Evolutionary conservation across 2,888 invertebrate species (phyloP).

Genomic region (Papilio protenor): DNA sequence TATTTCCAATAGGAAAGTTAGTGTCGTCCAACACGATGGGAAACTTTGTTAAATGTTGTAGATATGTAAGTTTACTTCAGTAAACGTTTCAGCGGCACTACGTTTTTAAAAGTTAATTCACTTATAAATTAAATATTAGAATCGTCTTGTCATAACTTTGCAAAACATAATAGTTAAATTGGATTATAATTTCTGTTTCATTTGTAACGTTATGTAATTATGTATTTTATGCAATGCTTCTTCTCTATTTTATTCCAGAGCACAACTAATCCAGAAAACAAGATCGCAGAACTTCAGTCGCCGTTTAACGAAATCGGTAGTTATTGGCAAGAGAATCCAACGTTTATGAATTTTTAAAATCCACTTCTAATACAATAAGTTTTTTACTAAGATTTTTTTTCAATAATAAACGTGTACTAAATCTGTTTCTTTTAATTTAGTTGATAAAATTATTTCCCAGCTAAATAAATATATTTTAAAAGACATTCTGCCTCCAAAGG

Average conservation of each 20-base stretch:
- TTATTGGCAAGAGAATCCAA: constrained; percentile 61
- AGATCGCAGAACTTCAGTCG: constrained; percentile 70
- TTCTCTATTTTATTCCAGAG: constrained; percentile 49
- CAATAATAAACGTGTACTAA: constrained; percentile 6
- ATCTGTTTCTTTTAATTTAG: constrained; percentile 14
- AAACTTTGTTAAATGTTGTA: no score
- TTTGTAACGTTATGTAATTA: no score
- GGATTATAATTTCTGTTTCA: background rate
- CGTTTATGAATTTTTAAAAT: constrained; percentile 32
- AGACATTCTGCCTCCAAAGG: background rate
- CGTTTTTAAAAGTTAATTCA: no score
- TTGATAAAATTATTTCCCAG: background rate
- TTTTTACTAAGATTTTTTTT: background rate
- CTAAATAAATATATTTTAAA: background rate
- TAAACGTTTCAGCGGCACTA: no score
- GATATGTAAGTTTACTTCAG: no score
- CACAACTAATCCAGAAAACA: constrained; percentile 48
- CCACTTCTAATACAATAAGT: background rate
- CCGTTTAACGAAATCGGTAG: constrained; percentile 67
- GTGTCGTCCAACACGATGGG: no score
- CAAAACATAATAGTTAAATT: no score
- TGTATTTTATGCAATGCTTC: background rate
- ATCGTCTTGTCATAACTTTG: background rate
- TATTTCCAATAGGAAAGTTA: background rate
- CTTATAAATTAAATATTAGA: background rate